Base-by-base conservation (phyloP, 2,113 vertebrate genomes). In the Caretta caretta region DNA sequence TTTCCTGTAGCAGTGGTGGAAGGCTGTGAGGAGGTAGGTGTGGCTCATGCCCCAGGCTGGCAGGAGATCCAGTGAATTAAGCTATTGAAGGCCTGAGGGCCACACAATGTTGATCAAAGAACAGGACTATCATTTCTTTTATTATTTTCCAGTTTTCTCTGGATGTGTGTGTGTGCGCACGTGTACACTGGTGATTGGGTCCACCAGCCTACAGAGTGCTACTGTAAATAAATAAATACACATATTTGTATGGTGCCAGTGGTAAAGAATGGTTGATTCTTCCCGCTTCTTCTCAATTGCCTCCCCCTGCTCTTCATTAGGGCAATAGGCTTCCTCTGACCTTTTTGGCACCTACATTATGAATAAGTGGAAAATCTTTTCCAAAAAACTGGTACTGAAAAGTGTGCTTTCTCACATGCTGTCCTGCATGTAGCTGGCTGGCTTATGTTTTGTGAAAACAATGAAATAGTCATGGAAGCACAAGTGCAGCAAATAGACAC, bases 401-500 rank as follows among this genome's bases (percentile, higher is more conserved):
- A 94, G 90, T 94, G 75, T 54, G 12, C 92, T 96, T 93, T 93
- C 75, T 72, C 80, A 93, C 90, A n/a, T 50, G 57, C 54, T 94
- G 94, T 91, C 72, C 48, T 3, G 7, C 78, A 7, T 75, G 50
- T 97, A 96, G 96, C 95, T 96, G 93, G 87, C 95, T 96, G 90
- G 91, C 93, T 1, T 0, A 94, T 65, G 78, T 94, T 96, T 97
- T 97, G 59, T 86, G 92, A 93, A 97, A 97, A 91, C 91, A 50
- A 96, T 96, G 85, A 97, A 97, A 97, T 97, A 97, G 97, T 97
- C 94, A 97, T 96, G 76, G 95, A 7, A 95, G 22, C 49, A 91
- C 62, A 86, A 94, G 90, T 80, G 94, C 88, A 94, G 96, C 94
- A 96, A 97, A 94, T 90, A 96, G 92, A 93, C 90, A 79, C 80